Evolutionary conservation across 1,140 invertebrate species (phyloP).

Genomic region (Helicoverpa armigera): DNA sequence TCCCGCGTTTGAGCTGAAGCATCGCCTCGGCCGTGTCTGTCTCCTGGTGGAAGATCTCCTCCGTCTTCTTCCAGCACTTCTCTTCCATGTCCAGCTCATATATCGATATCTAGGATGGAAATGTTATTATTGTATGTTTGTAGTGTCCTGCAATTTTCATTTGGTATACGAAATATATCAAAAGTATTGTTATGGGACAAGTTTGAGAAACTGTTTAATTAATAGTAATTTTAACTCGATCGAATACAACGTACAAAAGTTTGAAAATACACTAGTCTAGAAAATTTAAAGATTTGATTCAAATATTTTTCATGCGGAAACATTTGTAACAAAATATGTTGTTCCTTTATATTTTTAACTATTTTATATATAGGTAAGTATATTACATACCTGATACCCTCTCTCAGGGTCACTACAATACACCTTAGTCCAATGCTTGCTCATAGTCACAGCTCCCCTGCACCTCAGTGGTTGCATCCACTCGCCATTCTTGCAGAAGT

Average conservation of each 20-base stretch:
- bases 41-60: constrained; percentile 88
- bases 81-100: constrained; percentile 84
- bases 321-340: too few species aligned
- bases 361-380: too few species aligned
- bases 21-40: constrained; percentile 92
- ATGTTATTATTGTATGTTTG: not conserved
- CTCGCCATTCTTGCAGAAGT: constrained; percentile 87
- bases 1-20: constrained; percentile 94
- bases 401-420: constrained; percentile 79
- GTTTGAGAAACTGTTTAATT: too few species aligned
- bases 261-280: too few species aligned
- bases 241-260: too few species aligned
- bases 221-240: too few species aligned
- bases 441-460: constrained; percentile 88
- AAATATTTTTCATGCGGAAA: too few species aligned
- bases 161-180: too few species aligned
- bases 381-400: constrained; percentile 80
- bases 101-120: constrained; percentile 74
- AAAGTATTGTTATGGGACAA: too few species aligned
- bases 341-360: too few species aligned
- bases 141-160: too few species aligned
- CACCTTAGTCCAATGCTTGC: constrained; percentile 75
- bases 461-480: constrained; percentile 90
- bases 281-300: too few species aligned
- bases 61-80: constrained; percentile 88